Conservation (phyloP, 2,113 vertebrate species). For the Lates calcarifer region DNA sequence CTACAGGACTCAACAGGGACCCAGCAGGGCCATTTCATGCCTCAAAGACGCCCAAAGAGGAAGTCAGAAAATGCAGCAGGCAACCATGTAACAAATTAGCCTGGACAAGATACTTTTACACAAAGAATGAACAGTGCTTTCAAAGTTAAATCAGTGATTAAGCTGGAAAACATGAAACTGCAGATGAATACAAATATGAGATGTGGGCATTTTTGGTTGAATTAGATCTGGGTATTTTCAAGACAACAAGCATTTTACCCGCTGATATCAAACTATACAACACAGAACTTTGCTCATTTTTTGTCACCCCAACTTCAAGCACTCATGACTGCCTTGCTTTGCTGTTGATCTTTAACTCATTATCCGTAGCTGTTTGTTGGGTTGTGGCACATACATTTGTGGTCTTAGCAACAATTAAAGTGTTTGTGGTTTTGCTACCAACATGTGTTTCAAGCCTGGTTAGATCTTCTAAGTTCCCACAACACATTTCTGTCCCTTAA, state of each 20-base stretch:
- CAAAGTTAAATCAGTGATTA: constrained; percentile 21
- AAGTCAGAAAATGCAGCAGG: constrained; percentile 71
- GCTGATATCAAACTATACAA: not conserved
- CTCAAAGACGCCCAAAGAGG: constrained; percentile 67
- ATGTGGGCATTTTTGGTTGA: not conserved
- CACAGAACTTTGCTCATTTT: not conserved
- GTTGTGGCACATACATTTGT: not conserved
- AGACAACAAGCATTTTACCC: not conserved
- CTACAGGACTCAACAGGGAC: constrained; percentile 53
- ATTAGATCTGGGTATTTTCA: not conserved
- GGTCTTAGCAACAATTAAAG: constrained; percentile 3
- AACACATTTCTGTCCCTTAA: constrained; percentile 12
- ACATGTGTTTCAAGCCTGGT: constrained; percentile 32
- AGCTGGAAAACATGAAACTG: constrained; percentile 2
- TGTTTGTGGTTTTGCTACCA: constrained; percentile 17
- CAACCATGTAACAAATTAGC: constrained; percentile 76
- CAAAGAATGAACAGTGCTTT: constrained; percentile 16
- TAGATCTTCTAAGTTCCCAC: constrained; percentile 26
- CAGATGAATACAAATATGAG: constrained; percentile 8
- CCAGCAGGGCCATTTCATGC: constrained; percentile 75
- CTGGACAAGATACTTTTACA: constrained; percentile 65
- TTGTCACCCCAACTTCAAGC: constrained; percentile 1
- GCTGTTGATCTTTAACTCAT: constrained; percentile 24
- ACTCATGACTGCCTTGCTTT: not conserved
- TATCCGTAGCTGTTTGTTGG: constrained; percentile 29